Evolutionary conservation across 2,113 vertebrate species (phyloP), one percentile per base, ranked within the genome.

Genomic region (Eurystomus gularis): DNA sequence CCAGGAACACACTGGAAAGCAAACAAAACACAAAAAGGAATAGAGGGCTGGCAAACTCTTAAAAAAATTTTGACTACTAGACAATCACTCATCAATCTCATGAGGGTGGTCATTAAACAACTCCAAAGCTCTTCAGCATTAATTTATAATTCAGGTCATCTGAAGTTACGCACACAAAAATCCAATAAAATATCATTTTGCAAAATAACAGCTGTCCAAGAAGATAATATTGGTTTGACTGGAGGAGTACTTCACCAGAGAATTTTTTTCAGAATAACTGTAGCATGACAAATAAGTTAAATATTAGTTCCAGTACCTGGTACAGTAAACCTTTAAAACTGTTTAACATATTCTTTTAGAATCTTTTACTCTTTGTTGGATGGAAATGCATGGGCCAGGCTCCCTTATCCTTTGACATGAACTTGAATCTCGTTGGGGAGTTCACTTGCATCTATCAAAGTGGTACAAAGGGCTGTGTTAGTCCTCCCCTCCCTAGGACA

Each of bases 371-470:
- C 17, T 44, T 57, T 51, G 31, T 40, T 69, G 44, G 39, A 87
- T 21, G 28, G 44, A 91, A 95, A 76, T 13, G 2, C 24, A 35
- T 0, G 1, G 13, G 28, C 4, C 2, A 1, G 15, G 35, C 19
- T 92, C 49, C 19, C n/a, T 86, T 37, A 80, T 15, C 13, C n/a
- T 83, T 49, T 68, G 37, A 57, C 17, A 51, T 1, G 2, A 77
- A 82, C 35, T 15, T 79, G 39, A 62, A 82, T 18, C 52, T 28
- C 1, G 1, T 7, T 82, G 25, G 6, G 39, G 54, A 83, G 92
- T 70, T 75, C 3, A 18, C 25, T 69, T 73, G 17, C 9, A 37
- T 60, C 66, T 86, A 40, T 28, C 49, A 23, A 62, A 80, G 14
- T 2, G 0, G 33, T 51, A 51, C 42, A 62, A 91, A 76, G 26